Conservation (phyloP, 2,888 invertebrate genomes). For the Ormyrus rosae region DNA sequence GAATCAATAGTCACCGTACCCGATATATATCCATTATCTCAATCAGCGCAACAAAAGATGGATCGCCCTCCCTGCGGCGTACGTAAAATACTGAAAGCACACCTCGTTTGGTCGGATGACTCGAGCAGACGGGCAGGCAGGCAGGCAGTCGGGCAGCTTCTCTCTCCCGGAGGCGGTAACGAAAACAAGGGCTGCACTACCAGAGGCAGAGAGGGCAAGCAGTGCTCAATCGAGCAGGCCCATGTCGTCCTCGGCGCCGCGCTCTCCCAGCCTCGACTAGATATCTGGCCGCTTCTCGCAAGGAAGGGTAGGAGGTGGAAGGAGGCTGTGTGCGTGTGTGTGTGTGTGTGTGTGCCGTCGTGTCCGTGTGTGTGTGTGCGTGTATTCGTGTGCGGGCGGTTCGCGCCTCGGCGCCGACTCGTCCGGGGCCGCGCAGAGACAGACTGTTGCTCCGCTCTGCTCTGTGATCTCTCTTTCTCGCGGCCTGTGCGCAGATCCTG, state of each 20-base stretch:
- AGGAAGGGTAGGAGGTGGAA: constrained; percentile 7
- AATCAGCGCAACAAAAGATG: neutral
- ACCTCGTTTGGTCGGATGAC: no score
- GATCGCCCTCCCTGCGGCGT: neutral
- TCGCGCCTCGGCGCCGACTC: neutral
- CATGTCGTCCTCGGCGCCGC: neutral
- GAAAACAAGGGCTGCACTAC: no score
- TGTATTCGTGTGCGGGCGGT: neutral
- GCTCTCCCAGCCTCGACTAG: constrained; percentile 7
- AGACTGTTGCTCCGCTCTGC: constrained; percentile 8
- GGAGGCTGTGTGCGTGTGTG: constrained; percentile 3
- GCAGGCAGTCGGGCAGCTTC: no score
- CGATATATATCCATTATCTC: neutral
- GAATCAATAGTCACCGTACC: constrained; percentile 30
- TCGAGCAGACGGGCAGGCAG: no score
- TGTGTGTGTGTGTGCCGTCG: neutral
- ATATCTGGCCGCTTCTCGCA: neutral
- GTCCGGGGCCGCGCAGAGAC: neutral
- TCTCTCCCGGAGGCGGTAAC: no score
- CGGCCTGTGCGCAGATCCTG: no score
- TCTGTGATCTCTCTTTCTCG: neutral
- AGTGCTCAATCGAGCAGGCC: constrained; percentile 1
- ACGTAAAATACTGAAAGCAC: neutral
- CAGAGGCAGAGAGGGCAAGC: no score
- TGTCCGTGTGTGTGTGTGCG: constrained; percentile 1